These are phyloP conservation scores for Parambassis ranga DNA, from an alignment of 2,797 vertebrate species.

Conservation along the genomic window DNA sequence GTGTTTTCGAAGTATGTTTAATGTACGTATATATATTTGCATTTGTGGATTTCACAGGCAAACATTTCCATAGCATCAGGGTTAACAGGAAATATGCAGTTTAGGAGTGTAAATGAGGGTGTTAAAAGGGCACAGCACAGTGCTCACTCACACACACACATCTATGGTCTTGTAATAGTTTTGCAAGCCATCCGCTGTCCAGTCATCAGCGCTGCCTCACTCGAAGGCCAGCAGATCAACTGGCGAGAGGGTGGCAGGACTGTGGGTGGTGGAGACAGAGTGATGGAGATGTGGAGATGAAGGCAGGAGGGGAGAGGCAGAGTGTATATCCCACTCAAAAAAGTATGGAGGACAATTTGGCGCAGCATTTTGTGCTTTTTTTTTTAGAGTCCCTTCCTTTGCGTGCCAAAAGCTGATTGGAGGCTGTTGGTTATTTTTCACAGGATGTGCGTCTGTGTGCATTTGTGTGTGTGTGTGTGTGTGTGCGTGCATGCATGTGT, in stretches of 20 bases:
- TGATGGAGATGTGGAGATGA: slow-evolving; percentile 64
- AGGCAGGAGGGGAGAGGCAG: slow-evolving; percentile 57
- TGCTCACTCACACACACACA: background rate
- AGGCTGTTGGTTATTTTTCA: slow-evolving; percentile 99
- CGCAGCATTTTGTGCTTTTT: slow-evolving; percentile 88
- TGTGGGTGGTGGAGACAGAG: slow-evolving; percentile 64
- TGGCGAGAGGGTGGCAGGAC: slow-evolving; percentile 61
- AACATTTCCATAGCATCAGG: slow-evolving; percentile 52
- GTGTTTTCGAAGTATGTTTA: slow-evolving; percentile 10
- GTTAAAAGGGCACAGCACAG: slow-evolving; percentile 36
- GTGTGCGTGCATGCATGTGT: slow-evolving; percentile 3
- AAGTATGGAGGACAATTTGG: slow-evolving; percentile 98
- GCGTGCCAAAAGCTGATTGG: slow-evolving; percentile 98
- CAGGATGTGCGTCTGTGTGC: slow-evolving; percentile 83
- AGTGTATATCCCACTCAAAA: slow-evolving; percentile 80
- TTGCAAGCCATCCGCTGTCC: slow-evolving; percentile 54
- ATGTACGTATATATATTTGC: slow-evolving; percentile 27
- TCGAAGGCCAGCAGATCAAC: slow-evolving; percentile 69
- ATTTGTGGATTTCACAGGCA: slow-evolving; percentile 35
- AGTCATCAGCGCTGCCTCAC: slow-evolving; percentile 58
- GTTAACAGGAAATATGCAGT: slow-evolving; percentile 56
- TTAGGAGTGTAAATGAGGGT: slow-evolving; percentile 42
- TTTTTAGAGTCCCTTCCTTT: slow-evolving; percentile 84
- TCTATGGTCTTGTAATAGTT: slow-evolving; percentile 31
- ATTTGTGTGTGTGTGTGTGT: slow-evolving; percentile 32